phyloP scores from a whole-genome alignment of 2,113 vertebrate genomes.

The Melospiza georgiana region DNA sequence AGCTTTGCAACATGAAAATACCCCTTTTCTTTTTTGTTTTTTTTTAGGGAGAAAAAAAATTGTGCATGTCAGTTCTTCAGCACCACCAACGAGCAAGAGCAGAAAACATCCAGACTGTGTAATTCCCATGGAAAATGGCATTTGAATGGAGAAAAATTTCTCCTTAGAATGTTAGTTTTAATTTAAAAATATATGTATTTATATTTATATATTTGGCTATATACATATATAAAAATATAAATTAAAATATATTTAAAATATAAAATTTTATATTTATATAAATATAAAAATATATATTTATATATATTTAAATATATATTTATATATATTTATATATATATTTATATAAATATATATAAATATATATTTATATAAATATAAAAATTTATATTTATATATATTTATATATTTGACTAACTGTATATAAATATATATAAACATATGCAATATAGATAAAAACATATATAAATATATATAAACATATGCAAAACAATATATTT shows the following conservation, averaged over 20 bases:
- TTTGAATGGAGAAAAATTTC: background rate
- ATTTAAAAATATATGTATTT: background rate
- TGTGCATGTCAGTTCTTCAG: background rate
- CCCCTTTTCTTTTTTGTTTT: background rate
- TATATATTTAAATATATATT: no score
- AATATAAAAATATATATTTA: no score
- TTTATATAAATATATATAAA: background rate
- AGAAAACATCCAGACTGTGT: background rate
- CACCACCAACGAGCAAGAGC: background rate
- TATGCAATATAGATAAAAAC: no score
- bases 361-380: background rate
- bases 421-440: background rate
- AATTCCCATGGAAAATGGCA: background rate
- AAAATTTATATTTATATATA: no score
- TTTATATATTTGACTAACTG: no score
- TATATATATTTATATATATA: no score
- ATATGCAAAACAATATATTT: no score
- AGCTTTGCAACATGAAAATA: background rate
- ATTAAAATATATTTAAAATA: no score
- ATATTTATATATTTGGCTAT: no score
- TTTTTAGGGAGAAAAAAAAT: no score
- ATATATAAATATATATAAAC: no score
- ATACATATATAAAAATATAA: background rate
- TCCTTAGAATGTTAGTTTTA: background rate
- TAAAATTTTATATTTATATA: background rate